Percentiles rank a stretch among this genome's conserved stretches.
phyloP scores from a whole-genome alignment of 1,140 invertebrate genomes.

The Drosophila busckii region DNA sequence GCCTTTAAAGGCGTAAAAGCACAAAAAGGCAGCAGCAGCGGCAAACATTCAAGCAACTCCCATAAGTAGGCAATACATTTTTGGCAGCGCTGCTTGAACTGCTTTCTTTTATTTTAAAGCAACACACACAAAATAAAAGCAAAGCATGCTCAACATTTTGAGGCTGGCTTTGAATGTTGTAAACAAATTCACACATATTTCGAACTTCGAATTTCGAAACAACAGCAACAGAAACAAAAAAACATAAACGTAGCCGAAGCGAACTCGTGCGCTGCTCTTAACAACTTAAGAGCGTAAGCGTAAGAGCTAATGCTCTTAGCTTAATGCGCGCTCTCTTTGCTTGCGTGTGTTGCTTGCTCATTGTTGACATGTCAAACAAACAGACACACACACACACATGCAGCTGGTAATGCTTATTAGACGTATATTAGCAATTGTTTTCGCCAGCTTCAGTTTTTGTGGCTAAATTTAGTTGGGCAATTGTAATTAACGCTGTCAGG shows the following conservation, averaged over 20 bases:
- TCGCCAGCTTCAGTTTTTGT: conserved; percentile 3
- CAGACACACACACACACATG: conserved; percentile 1
- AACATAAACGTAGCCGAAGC: conserved; percentile 17
- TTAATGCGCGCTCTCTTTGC: not conserved
- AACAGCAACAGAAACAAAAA: too few relatives aligned
- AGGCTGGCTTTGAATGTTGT: conserved; percentile 16
- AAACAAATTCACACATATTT: conserved; percentile 74
- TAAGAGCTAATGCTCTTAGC: conserved; percentile 3
- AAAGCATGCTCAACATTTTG: conserved; percentile 23
- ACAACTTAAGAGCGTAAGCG: conserved; percentile 13
- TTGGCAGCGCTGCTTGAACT: conserved; percentile 16
- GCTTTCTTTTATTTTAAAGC: conserved; percentile 39
- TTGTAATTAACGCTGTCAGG: conserved; percentile 26
- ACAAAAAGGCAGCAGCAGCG: too few relatives aligned
- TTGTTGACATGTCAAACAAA: conserved; percentile 29
- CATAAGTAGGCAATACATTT: conserved; percentile 55
- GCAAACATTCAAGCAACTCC: conserved; percentile 38
- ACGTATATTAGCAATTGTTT: conserved; percentile 26
- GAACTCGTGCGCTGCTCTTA: conserved; percentile 1
- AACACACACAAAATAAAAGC: not conserved
- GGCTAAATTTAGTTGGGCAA: conserved; percentile 24
- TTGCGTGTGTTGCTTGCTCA: conserved; percentile 1
- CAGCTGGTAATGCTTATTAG: conserved; percentile 34
- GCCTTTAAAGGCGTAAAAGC: too few relatives aligned
- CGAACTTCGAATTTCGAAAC: conserved; percentile 68